Base-by-base conservation (phyloP, 2,888 invertebrate species). In the Toxonevra muliebris region DNA sequence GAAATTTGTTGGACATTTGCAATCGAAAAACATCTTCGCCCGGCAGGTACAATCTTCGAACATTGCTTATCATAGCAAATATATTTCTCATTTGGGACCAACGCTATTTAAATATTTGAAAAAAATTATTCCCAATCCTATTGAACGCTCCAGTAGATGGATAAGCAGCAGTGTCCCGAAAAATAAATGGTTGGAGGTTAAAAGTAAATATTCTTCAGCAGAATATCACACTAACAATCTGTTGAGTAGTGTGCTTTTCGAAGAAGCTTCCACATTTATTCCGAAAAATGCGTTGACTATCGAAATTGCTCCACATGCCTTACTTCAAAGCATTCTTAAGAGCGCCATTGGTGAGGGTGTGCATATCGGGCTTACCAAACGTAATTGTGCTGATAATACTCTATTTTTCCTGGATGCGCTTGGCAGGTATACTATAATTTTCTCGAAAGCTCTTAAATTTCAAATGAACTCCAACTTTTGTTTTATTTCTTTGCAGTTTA, bases 221-320 rank as follows among this genome's bases (percentile, higher is more conserved):
- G 93, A 93, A 75, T 97, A 97, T 82, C 93, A 94, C 80, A 92
- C 92, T 2, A 94, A 94, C 80, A 95, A 95, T 81, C 86, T 94
- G 19, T 84, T 93, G 84, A 89, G 87, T 84, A 68, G 81, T 79
- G 81, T 86, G 69, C 74, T 89, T 82, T 74, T 90, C 87, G 89
- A 90, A 76, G 92, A 91, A 80, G 89, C 88, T 0, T 84, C 90
- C 59, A 81, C 85, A 58, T 85, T 89, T 73, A 84, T 92, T 17
- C 92, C 92, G 0, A 83, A 86, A 20, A 88, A 90, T 79, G 89
- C 91, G 0, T 80, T 92, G 65, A 87, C 88, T n/a, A 87, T 92
- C 73, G 92, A 92, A 82, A 86, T 92, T 71, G 91, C 92, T 2
- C 92, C 92, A 0, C 91, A 92, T 79, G 88, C 89, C 48, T 84